These are phyloP conservation scores for Sapayoa aenigma DNA, from an alignment of 2,113 vertebrate species.

Conservation along the genomic window DNA sequence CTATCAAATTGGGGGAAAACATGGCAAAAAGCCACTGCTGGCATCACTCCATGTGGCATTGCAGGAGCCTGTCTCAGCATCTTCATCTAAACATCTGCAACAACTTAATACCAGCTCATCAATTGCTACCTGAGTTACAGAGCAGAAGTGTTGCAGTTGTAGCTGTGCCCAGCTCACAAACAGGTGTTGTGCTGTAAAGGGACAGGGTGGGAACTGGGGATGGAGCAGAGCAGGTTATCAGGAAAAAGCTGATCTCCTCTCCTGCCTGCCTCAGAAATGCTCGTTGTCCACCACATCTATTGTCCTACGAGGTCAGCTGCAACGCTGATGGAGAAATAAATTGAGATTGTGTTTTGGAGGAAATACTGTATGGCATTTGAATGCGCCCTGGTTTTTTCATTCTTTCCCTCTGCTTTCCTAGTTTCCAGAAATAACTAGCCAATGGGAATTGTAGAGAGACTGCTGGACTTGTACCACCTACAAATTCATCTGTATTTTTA, in stretches of 20 bases:
- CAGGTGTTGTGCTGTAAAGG: neutral
- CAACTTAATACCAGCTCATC: neutral
- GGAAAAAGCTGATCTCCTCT: neutral
- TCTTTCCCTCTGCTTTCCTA: neutral
- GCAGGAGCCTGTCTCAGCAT: neutral
- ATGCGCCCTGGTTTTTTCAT: neutral
- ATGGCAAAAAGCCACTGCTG: neutral
- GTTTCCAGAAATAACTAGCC: neutral
- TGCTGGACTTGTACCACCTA: neutral
- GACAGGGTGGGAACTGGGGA: neutral
- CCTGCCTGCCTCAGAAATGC: neutral
- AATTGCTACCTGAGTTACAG: neutral
- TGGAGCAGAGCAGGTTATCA: neutral
- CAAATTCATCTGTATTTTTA: neutral
- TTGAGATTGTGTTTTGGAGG: neutral
- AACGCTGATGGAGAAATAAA: neutral
- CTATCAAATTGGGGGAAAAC: too few species aligned
- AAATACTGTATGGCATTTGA: neutral
- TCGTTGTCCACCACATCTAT: rapidly evolving
- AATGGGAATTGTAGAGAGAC: neutral
- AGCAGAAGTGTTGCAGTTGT: too few species aligned
- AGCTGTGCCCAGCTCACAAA: neutral
- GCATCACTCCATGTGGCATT: neutral
- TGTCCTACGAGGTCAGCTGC: neutral
- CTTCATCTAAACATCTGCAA: neutral